Percentiles rank a stretch among this genome's conserved stretches.
phyloP scores from a whole-genome alignment of 2,113 vertebrate genomes.

The Malurus melanocephalus region DNA sequence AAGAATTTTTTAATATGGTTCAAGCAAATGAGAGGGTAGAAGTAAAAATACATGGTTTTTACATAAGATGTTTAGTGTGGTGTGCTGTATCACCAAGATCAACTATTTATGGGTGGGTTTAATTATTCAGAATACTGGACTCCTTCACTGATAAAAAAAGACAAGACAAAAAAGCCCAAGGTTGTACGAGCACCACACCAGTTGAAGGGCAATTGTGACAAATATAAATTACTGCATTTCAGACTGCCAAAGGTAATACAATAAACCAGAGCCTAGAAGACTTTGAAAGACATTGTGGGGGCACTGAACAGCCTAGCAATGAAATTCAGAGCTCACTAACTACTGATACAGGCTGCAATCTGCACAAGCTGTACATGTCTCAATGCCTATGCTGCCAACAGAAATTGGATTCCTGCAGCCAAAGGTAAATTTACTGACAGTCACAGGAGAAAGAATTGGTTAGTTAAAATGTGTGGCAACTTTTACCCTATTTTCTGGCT shows the following conservation, averaged over 20 bases:
- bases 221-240: constrained; percentile 32
- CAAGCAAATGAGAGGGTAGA: constrained; percentile 8
- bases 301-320: neutral
- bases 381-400: neutral
- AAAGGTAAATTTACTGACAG: constrained; percentile 10
- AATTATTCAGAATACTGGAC: constrained; percentile 20
- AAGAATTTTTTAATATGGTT: constrained; percentile 12
- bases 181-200: neutral
- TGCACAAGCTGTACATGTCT: neutral
- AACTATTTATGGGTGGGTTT: constrained; percentile 7
- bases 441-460: neutral
- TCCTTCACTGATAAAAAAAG: neutral
- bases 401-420: neutral
- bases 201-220: constrained; percentile 37
- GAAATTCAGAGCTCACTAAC: neutral
- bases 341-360: neutral
- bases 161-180: neutral
- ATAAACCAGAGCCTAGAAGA: constrained; percentile 30
- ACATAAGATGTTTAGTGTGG: neutral
- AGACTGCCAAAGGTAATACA: constrained; percentile 30
- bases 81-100: neutral
- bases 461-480: neutral
- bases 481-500: neutral
- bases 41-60: constrained; percentile 9
- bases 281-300: neutral